A percentile compares a stretch with the other conserved stretches of the same genome.
Conservation (phyloP, 2,797 vertebrate species). For the Syngnathus acus region DNA sequence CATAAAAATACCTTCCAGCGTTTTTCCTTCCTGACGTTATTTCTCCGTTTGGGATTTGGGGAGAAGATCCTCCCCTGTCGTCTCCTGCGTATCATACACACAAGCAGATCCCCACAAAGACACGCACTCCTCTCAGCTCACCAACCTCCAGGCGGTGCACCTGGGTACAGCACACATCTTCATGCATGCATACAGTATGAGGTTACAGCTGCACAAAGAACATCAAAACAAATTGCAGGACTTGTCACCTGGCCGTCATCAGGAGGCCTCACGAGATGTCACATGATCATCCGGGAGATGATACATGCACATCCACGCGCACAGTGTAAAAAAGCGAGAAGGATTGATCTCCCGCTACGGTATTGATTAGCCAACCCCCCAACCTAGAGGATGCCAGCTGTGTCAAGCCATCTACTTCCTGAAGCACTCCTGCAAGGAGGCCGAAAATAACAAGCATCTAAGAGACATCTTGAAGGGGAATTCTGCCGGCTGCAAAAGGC, state of each 20-base stretch:
- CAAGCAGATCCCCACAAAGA: conserved; percentile 14
- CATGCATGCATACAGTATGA: conserved; percentile 5
- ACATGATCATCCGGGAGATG: conserved; percentile 35
- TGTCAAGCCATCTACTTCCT: conserved; percentile 54
- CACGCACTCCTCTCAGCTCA: conserved; percentile 13
- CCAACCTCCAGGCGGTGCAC: conserved; percentile 62
- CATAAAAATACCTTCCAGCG: conserved; percentile 36
- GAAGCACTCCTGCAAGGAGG: conserved; percentile 46
- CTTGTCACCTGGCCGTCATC: conserved; percentile 13
- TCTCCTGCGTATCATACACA: conserved; percentile 16
- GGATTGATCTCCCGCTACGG: conserved; percentile 52
- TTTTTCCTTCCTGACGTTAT: conserved; percentile 41
- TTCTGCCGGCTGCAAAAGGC: conserved; percentile 51
- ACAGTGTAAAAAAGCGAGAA: conserved; percentile 15
- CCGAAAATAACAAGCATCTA: conserved; percentile 56
- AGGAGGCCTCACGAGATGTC: conserved; percentile 36
- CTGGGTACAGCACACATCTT: conserved; percentile 51
- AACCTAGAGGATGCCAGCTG: conserved; percentile 59
- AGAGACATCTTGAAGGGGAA: conserved; percentile 34
- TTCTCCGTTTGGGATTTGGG: conserved; percentile 37
- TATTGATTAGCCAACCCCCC: conserved; percentile 63
- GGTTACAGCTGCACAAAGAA: not conserved
- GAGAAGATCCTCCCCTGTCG: conserved; percentile 50
- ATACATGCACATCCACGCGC: conserved; percentile 21
- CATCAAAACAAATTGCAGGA: not conserved